phyloP scores from a whole-genome alignment of 2,888 invertebrate genomes.

The Calameuta pallipes region DNA sequence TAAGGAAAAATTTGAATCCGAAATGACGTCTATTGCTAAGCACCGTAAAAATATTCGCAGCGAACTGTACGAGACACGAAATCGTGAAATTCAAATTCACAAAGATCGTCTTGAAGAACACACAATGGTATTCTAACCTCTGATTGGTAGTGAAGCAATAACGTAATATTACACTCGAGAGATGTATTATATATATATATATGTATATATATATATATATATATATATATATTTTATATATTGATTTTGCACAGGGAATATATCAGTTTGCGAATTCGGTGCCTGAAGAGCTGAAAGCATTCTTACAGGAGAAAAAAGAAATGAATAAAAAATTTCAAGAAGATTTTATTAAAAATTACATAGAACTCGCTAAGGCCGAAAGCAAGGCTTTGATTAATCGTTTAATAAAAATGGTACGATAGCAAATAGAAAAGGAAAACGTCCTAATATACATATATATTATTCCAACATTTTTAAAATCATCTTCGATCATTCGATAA shows the following conservation, averaged over 20 bases:
- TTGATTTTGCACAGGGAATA: background rate
- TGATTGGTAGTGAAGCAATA: background rate
- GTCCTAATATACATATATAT: background rate
- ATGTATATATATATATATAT: too few relatives aligned
- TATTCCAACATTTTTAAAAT: background rate
- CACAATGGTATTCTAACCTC: conserved; percentile 24
- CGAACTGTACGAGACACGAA: conserved; percentile 26
- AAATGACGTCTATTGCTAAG: conserved; percentile 22
- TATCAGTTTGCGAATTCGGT: background rate
- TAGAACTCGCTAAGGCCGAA: background rate
- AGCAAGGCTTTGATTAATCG: background rate
- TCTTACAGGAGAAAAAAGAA: conserved; percentile 15
- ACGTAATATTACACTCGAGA: background rate
- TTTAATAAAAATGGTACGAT: background rate
- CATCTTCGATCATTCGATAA: background rate
- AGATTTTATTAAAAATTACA: conserved; percentile 1
- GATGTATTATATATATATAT: too few relatives aligned
- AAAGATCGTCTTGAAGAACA: conserved; percentile 29
- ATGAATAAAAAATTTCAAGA: conserved; percentile 10
- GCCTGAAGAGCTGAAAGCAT: background rate
- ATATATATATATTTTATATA: background rate
- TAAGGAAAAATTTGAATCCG: conserved; percentile 15
- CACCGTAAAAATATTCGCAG: conserved; percentile 24
- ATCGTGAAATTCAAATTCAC: conserved; percentile 31
- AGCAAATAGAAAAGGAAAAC: background rate